Conservation (phyloP, 2,797 vertebrate species). For the Champsocephalus gunnari region DNA sequence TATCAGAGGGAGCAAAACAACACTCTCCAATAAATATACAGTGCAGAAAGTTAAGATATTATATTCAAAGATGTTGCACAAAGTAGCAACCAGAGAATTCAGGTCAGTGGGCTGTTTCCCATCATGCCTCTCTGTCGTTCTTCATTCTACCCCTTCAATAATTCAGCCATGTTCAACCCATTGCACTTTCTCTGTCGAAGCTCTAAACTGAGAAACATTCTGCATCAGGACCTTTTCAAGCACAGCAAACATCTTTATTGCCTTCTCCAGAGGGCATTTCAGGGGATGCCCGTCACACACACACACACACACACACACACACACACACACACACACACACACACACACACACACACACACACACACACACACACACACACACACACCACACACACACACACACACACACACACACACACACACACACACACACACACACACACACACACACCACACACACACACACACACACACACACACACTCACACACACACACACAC, state of each 20-base stretch:
- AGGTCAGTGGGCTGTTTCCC: slow-evolving; percentile 81
- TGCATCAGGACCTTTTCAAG: slow-evolving; percentile 48
- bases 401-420: background rate
- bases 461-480: background rate
- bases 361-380: background rate
- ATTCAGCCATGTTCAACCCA: slow-evolving; percentile 74
- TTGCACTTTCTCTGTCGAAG: slow-evolving; percentile 40
- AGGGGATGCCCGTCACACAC: slow-evolving; percentile 9
- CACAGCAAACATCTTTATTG: slow-evolving; percentile 10
- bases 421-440: background rate
- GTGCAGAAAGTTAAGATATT: slow-evolving; percentile 24
- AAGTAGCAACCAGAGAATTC: slow-evolving; percentile 57
- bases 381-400: background rate
- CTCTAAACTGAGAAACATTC: slow-evolving; percentile 43
- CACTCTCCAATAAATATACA: background rate
- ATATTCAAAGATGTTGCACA: slow-evolving; percentile 33
- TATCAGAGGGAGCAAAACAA: slow-evolving; percentile 10
- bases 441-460: background rate
- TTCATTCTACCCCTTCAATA: slow-evolving; percentile 74
- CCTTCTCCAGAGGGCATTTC: slow-evolving; percentile 7
- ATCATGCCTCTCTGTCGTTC: slow-evolving; percentile 61
- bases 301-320: background rate
- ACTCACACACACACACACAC: background rate
- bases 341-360: background rate
- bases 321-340: background rate